Percentiles rank a stretch among this genome's conserved stretches.
These are phyloP conservation scores for Diabrotica undecimpunctata DNA, from an alignment of 1,140 invertebrate genomes.

Conservation along the genomic window DNA sequence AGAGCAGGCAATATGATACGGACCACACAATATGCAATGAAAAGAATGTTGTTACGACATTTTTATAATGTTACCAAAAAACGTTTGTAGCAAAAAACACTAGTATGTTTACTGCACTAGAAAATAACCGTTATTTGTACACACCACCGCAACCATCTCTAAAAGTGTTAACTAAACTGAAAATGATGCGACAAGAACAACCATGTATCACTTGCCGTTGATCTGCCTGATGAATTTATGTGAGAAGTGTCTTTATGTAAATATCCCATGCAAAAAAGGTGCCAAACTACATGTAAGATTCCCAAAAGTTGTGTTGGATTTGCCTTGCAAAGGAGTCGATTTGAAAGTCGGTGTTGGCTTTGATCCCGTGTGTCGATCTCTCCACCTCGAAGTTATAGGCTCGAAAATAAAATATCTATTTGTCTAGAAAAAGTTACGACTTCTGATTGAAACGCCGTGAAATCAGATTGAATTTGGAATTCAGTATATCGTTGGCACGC, in stretches of 20 bases:
- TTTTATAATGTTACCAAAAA: too few species aligned
- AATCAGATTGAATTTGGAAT: too few species aligned
- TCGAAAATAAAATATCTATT: neutral
- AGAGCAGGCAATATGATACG: too few species aligned
- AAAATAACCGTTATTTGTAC: too few species aligned
- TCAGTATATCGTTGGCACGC: too few species aligned
- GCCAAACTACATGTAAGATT: constrained; percentile 2
- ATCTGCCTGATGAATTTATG: neutral
- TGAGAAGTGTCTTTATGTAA: neutral
- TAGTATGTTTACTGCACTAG: too few species aligned
- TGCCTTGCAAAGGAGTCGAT: neutral
- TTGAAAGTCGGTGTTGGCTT: neutral
- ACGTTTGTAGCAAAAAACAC: too few species aligned
- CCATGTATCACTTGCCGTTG: constrained; percentile 1
- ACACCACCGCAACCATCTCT: neutral
- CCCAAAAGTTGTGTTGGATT: constrained; percentile 2
- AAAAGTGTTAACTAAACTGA: neutral
- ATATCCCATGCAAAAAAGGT: neutral
- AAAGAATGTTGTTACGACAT: too few species aligned
- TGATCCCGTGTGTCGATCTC: constrained; percentile 4
- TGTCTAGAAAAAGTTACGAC: neutral
- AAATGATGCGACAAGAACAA: constrained; percentile 1
- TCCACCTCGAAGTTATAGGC: neutral
- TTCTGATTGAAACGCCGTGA: too few species aligned
- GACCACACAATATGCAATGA: too few species aligned